Evolutionary conservation across 2,888 invertebrate genomes (phyloP), one percentile per base, ranked within the genome.

Genomic region (Mythimna albipuncta): DNA sequence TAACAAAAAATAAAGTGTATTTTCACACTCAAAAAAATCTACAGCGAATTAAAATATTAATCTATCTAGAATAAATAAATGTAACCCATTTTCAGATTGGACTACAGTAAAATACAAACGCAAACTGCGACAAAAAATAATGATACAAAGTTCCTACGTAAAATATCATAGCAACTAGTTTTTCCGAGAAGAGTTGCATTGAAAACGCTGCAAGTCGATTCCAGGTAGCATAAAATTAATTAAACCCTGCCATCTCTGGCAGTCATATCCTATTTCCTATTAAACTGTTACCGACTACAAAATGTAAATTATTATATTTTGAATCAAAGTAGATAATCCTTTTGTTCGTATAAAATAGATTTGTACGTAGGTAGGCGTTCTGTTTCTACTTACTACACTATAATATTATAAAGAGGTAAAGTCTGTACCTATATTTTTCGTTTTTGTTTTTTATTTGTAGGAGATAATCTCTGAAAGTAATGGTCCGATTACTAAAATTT

Each of bases 91-190:
- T 47, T 47, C 47, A 6, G 47, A 47, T 19, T 47, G 16, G 4
- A 47, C 7, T 7, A 19, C 32, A 58, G n/a, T 38, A n/a, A 58
- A 58, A 35, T 47, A 16, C 6, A 47, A 47, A 47, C 16, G 16
- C 47, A 58, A n/a, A 11, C 35, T n/a, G 58, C 58, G 58, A 38
- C n/a, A 59, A 38, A n/a, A 32, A 44, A 26, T 4, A 35, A 11
- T 58, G 2, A 65, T 13, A 4, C 5, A 19, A 26, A 62, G 52
- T 38, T 58, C 77, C 79, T 79, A 11, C 3, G 6, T 32, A 41
- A 68, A 54, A 65, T 21, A 54, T 54, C 13, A 13, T 6, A 26
- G 69, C 77, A 79, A 73, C 11, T 21, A 11, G 32, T 62, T 68
- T 38, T 66, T 26, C 55, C 3, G 44, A 16, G 44, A 74, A 62